Percentiles rank a stretch among this genome's conserved stretches.
Conservation (phyloP, 2,888 invertebrate species). For the Lepidochitona cinerea region DNA sequence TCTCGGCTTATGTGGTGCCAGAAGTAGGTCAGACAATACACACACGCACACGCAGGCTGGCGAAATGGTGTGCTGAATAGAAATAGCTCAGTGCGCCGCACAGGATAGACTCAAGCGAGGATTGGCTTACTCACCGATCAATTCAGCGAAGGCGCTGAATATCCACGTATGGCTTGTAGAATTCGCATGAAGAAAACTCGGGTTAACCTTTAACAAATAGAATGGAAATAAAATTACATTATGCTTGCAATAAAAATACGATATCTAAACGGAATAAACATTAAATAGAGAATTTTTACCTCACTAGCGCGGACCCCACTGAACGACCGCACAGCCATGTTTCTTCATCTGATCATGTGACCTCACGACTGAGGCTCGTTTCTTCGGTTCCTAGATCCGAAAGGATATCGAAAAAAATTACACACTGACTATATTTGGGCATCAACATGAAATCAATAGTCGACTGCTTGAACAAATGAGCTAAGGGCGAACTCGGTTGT, state of each 20-base stretch:
- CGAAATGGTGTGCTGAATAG: too few relatives aligned
- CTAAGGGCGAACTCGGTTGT: too few relatives aligned
- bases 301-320: constrained; percentile 7
- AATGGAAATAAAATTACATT: neutral
- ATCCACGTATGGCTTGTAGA: constrained; percentile 67
- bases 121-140: constrained; percentile 55
- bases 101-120: neutral
- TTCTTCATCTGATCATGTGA: neutral
- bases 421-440: too few relatives aligned
- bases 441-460: too few relatives aligned
- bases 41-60: too few relatives aligned
- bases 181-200: constrained; percentile 66
- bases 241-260: neutral
- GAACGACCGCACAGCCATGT: neutral
- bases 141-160: constrained; percentile 68
- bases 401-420: too few relatives aligned
- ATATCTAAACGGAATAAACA: neutral
- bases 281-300: neutral
- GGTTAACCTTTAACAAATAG: constrained; percentile 48
- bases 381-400: too few relatives aligned
- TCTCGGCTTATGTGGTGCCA: too few relatives aligned
- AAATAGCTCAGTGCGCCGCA: too few relatives aligned
- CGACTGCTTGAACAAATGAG: too few relatives aligned
- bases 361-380: neutral
- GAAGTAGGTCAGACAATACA: neutral